Evolutionary conservation across 2,888 invertebrate species (phyloP).

Genomic region (Conus canariensis): DNA sequence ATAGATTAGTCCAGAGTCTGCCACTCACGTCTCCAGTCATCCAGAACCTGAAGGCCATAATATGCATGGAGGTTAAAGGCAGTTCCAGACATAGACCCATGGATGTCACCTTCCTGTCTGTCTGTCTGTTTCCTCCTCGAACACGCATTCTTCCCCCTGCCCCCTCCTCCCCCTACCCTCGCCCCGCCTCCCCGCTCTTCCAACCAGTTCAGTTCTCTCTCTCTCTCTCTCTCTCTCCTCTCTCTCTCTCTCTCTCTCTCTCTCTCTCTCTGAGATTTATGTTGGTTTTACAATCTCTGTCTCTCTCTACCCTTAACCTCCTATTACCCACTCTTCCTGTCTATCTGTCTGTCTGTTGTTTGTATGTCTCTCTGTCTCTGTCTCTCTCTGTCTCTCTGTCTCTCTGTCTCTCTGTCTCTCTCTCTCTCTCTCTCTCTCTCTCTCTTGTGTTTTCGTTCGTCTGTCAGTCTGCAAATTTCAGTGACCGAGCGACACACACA

Average conservation of each 20-base stretch:
- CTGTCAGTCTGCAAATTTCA: no score
- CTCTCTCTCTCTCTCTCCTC: conserved; percentile 26
- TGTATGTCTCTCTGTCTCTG: no score
- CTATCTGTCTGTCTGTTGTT: no score
- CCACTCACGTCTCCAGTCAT: neutral
- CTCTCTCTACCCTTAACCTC: neutral
- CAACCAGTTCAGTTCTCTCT: neutral
- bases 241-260: conserved; percentile 33
- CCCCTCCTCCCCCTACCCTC: no score
- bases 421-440: no score
- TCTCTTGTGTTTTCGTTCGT: no score
- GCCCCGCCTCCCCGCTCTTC: neutral
- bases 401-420: no score
- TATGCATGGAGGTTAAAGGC: no score
- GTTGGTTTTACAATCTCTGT: no score
- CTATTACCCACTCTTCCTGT: no score
- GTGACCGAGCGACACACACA: no score
- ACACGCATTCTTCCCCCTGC: neutral
- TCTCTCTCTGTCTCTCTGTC: neutral
- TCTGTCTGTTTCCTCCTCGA: conserved; percentile 12
- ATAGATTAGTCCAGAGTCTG: neutral
- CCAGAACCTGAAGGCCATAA: no score
- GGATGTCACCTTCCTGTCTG: conserved; percentile 11
- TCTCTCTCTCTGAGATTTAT: neutral
- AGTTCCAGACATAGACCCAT: neutral